Evolutionary conservation across 1,140 invertebrate genomes (phyloP).

Genomic region (Drosophila micromelanica): DNA sequence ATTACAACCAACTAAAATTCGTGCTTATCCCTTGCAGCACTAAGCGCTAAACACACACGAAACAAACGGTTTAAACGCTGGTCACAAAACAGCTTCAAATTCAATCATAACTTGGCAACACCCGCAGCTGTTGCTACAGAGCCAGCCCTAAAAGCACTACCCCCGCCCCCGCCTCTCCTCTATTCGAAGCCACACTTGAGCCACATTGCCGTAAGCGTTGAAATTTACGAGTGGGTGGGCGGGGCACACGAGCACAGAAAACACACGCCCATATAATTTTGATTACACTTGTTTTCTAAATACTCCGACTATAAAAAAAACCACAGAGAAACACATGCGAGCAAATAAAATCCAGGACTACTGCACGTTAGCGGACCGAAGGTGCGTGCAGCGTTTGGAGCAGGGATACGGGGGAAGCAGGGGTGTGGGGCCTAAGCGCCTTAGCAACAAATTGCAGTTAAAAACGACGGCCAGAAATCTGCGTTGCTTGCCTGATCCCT

Average conservation of each 20-base stretch:
- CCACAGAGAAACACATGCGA: conserved; percentile 55
- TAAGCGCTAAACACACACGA: conserved; percentile 1
- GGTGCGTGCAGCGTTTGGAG: neutral
- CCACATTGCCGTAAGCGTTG: too few relatives aligned
- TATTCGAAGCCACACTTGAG: too few relatives aligned
- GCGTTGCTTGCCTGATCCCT: conserved; percentile 16
- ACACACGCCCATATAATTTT: conserved; percentile 80
- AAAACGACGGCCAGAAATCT: conserved; percentile 66
- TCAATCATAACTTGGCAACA: conserved; percentile 78
- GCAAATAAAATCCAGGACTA: conserved; percentile 63
- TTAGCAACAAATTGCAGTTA: conserved; percentile 79
- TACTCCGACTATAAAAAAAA: conserved; percentile 60
- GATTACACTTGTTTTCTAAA: conserved; percentile 82
- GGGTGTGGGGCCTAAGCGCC: conserved; percentile 54
- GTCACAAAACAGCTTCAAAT: conserved; percentile 70
- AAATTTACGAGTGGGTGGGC: too few relatives aligned
- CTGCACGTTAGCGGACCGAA: conserved; percentile 27
- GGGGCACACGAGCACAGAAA: neutral
- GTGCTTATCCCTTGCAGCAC: conserved; percentile 27
- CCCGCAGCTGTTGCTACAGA: conserved; percentile 26
- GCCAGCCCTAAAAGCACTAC: conserved; percentile 5
- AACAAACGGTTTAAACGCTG: conserved; percentile 37
- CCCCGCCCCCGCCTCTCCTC: neutral
- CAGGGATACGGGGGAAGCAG: too few relatives aligned
- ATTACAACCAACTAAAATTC: conserved; percentile 50